phyloP scores from a whole-genome alignment of 2,797 vertebrate species.

The Paramormyrops hopkinsi region DNA sequence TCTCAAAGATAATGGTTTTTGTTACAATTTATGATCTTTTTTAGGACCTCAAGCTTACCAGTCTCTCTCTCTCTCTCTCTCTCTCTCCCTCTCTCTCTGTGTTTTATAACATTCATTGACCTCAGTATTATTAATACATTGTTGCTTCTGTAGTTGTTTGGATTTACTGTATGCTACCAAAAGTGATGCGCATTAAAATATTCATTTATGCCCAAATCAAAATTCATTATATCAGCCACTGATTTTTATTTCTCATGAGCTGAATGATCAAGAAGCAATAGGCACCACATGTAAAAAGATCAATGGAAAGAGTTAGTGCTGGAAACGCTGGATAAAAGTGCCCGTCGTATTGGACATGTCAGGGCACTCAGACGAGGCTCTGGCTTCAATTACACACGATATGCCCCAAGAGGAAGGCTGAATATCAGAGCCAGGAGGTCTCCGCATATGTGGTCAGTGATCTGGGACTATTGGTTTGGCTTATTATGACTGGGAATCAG shows the following conservation, averaged over 20 bases:
- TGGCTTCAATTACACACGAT: conserved; percentile 74
- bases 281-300: conserved; percentile 33
- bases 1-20: conserved; percentile 31
- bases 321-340: conserved; percentile 49
- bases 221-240: neutral
- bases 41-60: neutral
- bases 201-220: neutral
- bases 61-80: neutral
- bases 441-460: conserved; percentile 47
- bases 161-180: neutral
- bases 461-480: conserved; percentile 51
- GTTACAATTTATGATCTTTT: neutral
- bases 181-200: neutral
- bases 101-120: neutral
- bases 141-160: neutral
- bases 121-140: neutral
- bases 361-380: conserved; percentile 60
- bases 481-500: conserved; percentile 46
- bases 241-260: neutral
- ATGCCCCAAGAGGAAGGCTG: conserved; percentile 55
- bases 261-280: conserved; percentile 9
- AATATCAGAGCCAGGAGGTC: conserved; percentile 56
- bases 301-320: conserved; percentile 53
- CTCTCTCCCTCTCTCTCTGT: neutral
- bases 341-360: conserved; percentile 54